Base-by-base conservation (phyloP, 2,888 invertebrate species). In the Dendrolimus pini region DNA sequence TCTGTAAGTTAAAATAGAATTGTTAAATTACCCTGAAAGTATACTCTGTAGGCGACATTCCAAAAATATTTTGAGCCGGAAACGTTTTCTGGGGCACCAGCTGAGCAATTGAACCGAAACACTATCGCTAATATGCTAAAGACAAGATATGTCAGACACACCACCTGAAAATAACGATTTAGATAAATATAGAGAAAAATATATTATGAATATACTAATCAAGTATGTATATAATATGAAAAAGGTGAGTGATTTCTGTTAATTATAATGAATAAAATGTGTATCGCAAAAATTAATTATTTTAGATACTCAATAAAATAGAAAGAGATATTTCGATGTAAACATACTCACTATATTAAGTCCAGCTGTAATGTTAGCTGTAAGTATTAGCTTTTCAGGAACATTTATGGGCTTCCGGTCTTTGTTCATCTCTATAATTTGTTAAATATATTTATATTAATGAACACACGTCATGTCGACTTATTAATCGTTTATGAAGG, bases 341-440 rank as follows among this genome's bases (percentile, higher is more conserved):
- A 13, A 53, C 54, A 53, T 64, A 81, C 85, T 85, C 75, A 85
- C 85, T 61, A 78, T 67, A 13, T 82, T 78, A 7, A 85, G 59
- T 12, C 76, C 72, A 7, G 74, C 70, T 1, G 84, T 75, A 42
- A 84, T 61, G 2, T 60, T 52, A 1, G 78, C 74, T 7, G 72
- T 72, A 18, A 82, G 60, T 8, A 72, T 65, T 9, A 84, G 64
- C 14, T 74, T 71, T 7, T 73, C 59, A 1, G 78, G 71, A 18
- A 73, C 63, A 58, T 71, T 72, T 14, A 14, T 65, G 6, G 47
- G 58, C 54, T 59, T 30, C 61, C 1, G 56, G 58, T 60, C 58
- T 67, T 47, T 47, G 65, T 69, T 65, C 74, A 80, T 77, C 61
- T 63, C 66, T 54, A 56, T 56, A 55, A 63, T 62, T 61, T 60